Evolutionary conservation across 2,113 vertebrate genomes (phyloP).

Genomic region (Sclerurus mexicanus): DNA sequence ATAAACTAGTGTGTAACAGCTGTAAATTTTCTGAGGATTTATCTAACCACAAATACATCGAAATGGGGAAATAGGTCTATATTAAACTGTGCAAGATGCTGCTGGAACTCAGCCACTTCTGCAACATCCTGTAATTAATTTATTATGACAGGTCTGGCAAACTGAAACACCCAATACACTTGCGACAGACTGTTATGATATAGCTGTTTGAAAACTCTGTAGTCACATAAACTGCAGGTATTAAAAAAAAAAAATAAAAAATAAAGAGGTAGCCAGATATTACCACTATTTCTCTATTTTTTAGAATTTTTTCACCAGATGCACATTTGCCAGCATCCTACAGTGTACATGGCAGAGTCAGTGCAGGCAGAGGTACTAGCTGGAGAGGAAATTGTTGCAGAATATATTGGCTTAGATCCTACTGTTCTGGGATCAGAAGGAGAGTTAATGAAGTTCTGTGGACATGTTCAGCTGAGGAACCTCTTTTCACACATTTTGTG

Average conservation of each 20-base stretch:
- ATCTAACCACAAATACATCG: conserved; percentile 92
- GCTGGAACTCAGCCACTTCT: conserved; percentile 88
- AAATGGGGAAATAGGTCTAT: conserved; percentile 95
- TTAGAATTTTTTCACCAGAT: neutral
- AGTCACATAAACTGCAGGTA: conserved; percentile 55
- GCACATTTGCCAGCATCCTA: neutral
- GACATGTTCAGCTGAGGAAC: neutral
- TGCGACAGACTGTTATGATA: conserved; percentile 86
- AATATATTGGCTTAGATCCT: conserved; percentile 18
- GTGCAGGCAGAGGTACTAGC: neutral
- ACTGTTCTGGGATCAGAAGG: neutral
- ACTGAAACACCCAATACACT: conserved; percentile 98
- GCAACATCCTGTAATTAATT: conserved; percentile 99
- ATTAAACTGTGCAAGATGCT: conserved; percentile 92
- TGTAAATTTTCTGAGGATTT: conserved; percentile 90
- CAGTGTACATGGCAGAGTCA: neutral
- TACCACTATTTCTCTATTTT: neutral
- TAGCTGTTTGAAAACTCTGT: conserved; percentile 66
- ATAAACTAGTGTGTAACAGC: conserved; percentile 89
- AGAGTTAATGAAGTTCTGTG: neutral
- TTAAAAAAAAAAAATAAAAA: neutral
- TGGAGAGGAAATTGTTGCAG: conserved; percentile 10
- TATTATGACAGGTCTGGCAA: conserved; percentile 98
- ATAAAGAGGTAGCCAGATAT: neutral
- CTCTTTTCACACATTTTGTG: conserved; percentile 3